Evolutionary conservation across 2,797 vertebrate species (phyloP), one percentile per base, ranked within the genome.

Genomic region (Spatula versicolor): DNA sequence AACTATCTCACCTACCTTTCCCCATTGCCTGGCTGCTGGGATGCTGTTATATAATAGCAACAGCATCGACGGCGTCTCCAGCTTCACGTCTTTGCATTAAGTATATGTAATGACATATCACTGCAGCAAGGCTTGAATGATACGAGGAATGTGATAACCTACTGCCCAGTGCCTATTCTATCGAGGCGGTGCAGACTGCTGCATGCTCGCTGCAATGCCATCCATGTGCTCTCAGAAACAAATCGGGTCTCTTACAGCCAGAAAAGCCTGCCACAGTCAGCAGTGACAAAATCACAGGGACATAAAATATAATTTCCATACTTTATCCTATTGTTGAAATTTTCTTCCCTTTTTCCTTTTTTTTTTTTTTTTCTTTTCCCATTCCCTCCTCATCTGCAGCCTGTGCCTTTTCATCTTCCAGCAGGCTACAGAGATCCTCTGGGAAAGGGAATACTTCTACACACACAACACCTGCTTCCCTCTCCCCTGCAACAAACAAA

Each of bases 371-470:
- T 25, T 45, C 14, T 33, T 88, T 86, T 25, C 35, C 37, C 23
- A 1, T 80, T 88, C 52, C 59, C 5, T 7, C 59, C 62, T 77
- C 43, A 56, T 74, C 73, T 66, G 77, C 80, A 94, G 78, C 33
- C 55, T 76, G n/a, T 80, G 63, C 52, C n/a, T 95, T 94, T 95
- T 89, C 72, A 81, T 95, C 90, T 94, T 95, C 58, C 83, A 95
- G 58, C 64, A 46, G 0, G 64, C 75, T 93, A 82, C 37, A 66
- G 54, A 48, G 39, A 83, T 90, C 72, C 88, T 92, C 72, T 83
- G 93, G 91, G 92, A 95, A 83, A 83, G 81, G 58, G 68, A 92
- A 85, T 64, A 58, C 64, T 85, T 90, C 41, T 81, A 75, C 54
- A 85, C 9, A 84, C 25, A 78, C 9, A 66, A 33, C 86, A 89